Evolutionary conservation across 2,113 vertebrate species (phyloP).

Genomic region (Corydoras maculifer): DNA sequence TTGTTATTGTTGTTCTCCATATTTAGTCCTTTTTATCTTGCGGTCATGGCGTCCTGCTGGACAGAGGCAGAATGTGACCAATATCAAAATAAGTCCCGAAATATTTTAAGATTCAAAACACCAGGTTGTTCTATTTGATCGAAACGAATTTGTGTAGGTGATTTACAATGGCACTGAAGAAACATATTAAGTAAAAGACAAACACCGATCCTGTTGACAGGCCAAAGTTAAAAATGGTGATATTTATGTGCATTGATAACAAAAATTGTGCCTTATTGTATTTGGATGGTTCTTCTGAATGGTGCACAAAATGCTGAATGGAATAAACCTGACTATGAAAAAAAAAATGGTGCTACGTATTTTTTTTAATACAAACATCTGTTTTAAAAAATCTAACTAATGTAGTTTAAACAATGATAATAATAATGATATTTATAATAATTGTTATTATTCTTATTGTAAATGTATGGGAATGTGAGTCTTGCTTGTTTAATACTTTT

Average conservation of each 20-base stretch:
- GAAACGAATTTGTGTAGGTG: slow-evolving; percentile 2
- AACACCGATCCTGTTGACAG: slow-evolving; percentile 19
- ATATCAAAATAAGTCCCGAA: slow-evolving; percentile 50
- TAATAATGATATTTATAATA: slow-evolving; percentile 71
- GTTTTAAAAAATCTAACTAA: slow-evolving; percentile 45
- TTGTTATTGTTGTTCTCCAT: slow-evolving; percentile 68
- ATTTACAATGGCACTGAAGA: neutral
- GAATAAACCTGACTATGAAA: slow-evolving; percentile 59
- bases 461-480: slow-evolving; percentile 62
- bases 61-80: slow-evolving; percentile 67
- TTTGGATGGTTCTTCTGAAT: slow-evolving; percentile 19
- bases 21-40: slow-evolving; percentile 40
- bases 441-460: slow-evolving; percentile 66
- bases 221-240: slow-evolving; percentile 7
- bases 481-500: slow-evolving; percentile 54
- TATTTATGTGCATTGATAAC: slow-evolving; percentile 5
- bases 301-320: slow-evolving; percentile 13
- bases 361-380: slow-evolving; percentile 49
- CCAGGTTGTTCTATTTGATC: slow-evolving; percentile 41
- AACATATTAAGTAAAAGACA: neutral
- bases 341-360: slow-evolving; percentile 53
- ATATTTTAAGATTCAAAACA: slow-evolving; percentile 43
- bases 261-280: slow-evolving; percentile 5
- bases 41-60: slow-evolving; percentile 74
- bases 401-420: slow-evolving; percentile 61